A percentile compares a stretch with the other conserved stretches of the same genome.
Conservation (phyloP, 2,888 invertebrate species). For the Hanleya hanleyi region DNA sequence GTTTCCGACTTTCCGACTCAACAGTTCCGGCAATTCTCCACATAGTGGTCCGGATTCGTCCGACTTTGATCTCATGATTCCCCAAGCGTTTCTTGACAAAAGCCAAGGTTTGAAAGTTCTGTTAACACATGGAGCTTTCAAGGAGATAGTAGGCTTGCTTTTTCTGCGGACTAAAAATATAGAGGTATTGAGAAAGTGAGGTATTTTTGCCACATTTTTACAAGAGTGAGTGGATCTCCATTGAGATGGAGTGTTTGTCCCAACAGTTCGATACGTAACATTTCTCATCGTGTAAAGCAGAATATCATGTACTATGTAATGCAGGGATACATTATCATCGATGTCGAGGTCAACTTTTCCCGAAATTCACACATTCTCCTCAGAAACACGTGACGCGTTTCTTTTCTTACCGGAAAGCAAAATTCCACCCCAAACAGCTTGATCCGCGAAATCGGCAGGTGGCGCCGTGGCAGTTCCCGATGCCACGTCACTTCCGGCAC, state of each 20-base stretch:
- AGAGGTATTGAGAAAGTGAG: not conserved
- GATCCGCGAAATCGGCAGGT: not conserved
- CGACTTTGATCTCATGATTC: not conserved
- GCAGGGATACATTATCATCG: conserved; percentile 1
- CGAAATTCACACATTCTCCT: no score
- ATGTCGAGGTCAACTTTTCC: no score
- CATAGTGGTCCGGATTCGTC: not conserved
- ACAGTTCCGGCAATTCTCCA: not conserved
- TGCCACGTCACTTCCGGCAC: not conserved
- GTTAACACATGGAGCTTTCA: not conserved
- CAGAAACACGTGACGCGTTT: no score
- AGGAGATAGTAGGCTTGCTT: not conserved
- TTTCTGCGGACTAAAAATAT: not conserved
- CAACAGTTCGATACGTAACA: conserved; percentile 3
- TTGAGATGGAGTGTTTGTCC: not conserved
- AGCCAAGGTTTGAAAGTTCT: not conserved
- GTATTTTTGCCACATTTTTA: conserved; percentile 2
- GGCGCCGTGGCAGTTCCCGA: not conserved
- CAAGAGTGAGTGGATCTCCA: not conserved
- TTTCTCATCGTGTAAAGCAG: not conserved
- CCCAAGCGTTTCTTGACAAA: not conserved
- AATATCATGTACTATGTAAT: no score
- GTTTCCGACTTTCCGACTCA: not conserved
- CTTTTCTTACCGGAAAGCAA: no score
- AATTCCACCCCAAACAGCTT: no score